Conservation (phyloP, 2,797 vertebrate species). For the Acanthurus lineatus region DNA sequence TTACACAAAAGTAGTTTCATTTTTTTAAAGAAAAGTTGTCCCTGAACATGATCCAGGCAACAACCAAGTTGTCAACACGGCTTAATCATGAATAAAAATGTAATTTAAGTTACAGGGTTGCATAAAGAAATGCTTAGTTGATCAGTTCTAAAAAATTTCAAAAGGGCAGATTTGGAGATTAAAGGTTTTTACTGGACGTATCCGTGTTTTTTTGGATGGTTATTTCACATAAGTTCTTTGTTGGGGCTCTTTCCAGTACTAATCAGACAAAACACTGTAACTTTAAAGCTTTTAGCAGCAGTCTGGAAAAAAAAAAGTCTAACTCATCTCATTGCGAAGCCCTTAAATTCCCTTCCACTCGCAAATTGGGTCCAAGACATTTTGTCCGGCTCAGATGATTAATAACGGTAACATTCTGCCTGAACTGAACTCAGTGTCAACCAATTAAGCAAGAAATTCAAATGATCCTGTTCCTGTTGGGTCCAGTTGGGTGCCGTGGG, state of each 20-base stretch:
- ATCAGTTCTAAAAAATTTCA: background rate
- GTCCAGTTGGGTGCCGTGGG: conserved; percentile 55
- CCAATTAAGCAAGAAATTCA: conserved; percentile 78
- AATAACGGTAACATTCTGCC: conserved; percentile 60
- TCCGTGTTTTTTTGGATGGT: too few relatives aligned
- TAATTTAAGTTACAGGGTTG: too few relatives aligned
- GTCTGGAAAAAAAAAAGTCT: conserved; percentile 23
- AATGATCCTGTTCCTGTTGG: conserved; percentile 59
- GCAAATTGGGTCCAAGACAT: conserved; percentile 60
- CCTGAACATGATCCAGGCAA: too few relatives aligned
- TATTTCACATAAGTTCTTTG: background rate
- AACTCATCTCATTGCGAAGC: conserved; percentile 22
- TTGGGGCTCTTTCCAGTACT: background rate
- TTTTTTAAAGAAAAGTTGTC: too few relatives aligned
- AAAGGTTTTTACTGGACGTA: background rate
- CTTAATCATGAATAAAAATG: too few relatives aligned
- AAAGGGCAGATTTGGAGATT: background rate
- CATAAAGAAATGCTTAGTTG: background rate
- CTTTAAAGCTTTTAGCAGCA: conserved; percentile 40
- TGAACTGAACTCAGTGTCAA: conserved; percentile 64
- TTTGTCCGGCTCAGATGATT: conserved; percentile 32
- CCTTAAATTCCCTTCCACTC: conserved; percentile 46
- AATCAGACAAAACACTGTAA: background rate
- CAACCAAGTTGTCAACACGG: too few relatives aligned
- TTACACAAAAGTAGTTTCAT: too few relatives aligned